Conservation (phyloP, 2,797 vertebrate species). For the Capromys pilorides region DNA sequence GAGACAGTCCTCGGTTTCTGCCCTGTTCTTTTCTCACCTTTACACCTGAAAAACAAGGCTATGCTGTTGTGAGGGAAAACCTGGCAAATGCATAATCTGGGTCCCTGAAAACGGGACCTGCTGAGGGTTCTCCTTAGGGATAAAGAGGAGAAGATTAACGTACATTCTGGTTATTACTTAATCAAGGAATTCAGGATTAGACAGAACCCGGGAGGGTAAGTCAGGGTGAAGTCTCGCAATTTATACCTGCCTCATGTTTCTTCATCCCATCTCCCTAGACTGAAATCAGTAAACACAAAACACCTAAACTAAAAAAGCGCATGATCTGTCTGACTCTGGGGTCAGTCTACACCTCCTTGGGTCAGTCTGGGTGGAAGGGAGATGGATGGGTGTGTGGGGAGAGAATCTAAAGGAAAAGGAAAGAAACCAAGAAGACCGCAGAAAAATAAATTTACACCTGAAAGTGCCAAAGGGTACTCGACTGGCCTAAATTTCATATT, state of each 20-base stretch:
- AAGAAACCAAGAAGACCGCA: constrained; percentile 1
- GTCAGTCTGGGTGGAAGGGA: background rate
- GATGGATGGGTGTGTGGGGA: background rate
- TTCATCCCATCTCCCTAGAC: constrained; percentile 16
- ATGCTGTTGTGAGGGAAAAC: background rate
- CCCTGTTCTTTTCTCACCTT: background rate
- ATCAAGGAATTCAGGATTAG: constrained; percentile 12
- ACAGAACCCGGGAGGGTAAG: constrained; percentile 21
- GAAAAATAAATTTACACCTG: constrained; percentile 6
- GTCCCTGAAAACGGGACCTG: background rate
- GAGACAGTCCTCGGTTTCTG: background rate
- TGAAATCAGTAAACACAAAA: background rate
- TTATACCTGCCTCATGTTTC: constrained; percentile 7
- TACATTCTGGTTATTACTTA: constrained; percentile 9
- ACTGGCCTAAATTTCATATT: background rate
- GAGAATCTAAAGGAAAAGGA: constrained; percentile 8
- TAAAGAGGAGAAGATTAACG: background rate
- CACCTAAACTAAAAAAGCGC: background rate
- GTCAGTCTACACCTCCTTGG: background rate
- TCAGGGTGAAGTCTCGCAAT: background rate
- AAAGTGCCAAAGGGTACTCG: background rate
- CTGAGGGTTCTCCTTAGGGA: background rate
- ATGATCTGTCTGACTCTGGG: background rate
- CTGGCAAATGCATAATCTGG: background rate
- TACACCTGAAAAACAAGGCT: constrained; percentile 6